Conservation (phyloP, 1,140 invertebrate species). For the Drepana arcuata region DNA sequence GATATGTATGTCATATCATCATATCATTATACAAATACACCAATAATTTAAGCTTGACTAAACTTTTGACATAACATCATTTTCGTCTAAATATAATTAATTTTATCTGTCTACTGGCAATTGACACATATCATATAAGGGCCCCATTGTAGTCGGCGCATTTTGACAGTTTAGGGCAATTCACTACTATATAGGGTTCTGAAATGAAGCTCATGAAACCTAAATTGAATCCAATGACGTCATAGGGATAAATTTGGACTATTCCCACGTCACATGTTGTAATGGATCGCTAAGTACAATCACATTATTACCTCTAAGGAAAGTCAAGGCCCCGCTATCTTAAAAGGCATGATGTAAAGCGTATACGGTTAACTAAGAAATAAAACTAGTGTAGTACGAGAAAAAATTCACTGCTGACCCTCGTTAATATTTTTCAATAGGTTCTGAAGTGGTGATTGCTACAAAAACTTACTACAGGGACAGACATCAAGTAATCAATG, state of each 20-base stretch:
- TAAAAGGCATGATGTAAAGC: slow-evolving; percentile 35
- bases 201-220: slow-evolving; percentile 21
- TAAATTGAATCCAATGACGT: slow-evolving; percentile 35
- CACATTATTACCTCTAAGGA: slow-evolving; percentile 41
- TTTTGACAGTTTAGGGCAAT: slow-evolving; percentile 10
- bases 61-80: too few relatives aligned
- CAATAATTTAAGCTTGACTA: too few relatives aligned
- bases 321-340: slow-evolving; percentile 30
- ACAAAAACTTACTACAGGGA: neutral
- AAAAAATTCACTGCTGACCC: slow-evolving; percentile 15
- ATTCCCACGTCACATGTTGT: slow-evolving; percentile 48
- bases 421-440: neutral
- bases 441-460: neutral
- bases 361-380: slow-evolving; percentile 36
- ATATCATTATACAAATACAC: too few relatives aligned
- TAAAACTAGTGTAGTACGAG: slow-evolving; percentile 16
- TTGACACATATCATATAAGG: slow-evolving; percentile 9
- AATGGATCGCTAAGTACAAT: slow-evolving; percentile 39
- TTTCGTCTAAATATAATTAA: neutral
- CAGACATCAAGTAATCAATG: neutral
- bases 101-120: neutral
- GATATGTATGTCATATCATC: too few relatives aligned
- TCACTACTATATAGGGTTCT: slow-evolving; percentile 10
- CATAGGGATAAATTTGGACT: slow-evolving; percentile 52
- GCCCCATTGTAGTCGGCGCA: slow-evolving; percentile 1